Conservation (phyloP, 1,140 invertebrate genomes). For the Atta texana region DNA sequence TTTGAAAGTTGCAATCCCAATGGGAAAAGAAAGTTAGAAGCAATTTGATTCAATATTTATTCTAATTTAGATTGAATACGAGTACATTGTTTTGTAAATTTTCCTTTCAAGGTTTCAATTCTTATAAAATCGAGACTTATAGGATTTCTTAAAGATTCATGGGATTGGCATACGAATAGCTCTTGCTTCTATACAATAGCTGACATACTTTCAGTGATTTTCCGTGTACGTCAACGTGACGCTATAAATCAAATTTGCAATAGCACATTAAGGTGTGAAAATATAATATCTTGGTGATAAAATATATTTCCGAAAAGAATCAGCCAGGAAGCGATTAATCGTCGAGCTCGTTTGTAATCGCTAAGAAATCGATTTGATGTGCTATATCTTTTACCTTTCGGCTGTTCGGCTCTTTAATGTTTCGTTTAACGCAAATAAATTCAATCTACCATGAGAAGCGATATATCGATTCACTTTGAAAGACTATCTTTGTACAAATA, state of each 20-base stretch:
- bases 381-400: not conserved
- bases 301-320: conserved; percentile 43
- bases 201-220: not conserved
- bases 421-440: conserved; percentile 30
- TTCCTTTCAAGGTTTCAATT: not conserved
- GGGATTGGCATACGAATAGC: conserved; percentile 11
- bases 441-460: conserved; percentile 1
- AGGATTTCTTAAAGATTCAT: not conserved
- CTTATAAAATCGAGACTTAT: conserved; percentile 28
- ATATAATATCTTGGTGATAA: not conserved
- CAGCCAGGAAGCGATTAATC: conserved; percentile 55
- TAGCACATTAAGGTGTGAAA: not conserved
- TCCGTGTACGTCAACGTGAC: not conserved
- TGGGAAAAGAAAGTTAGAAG: not conserved
- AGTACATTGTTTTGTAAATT: conserved; percentile 32
- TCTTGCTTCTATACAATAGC: conserved; percentile 14
- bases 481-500: not conserved
- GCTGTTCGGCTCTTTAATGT: not conserved
- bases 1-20: not conserved
- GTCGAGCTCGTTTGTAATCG: conserved; percentile 37
- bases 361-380: conserved; percentile 34
- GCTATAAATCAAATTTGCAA: conserved; percentile 62
- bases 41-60: conserved; percentile 2
- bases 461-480: conserved; percentile 11
- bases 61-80: conserved; percentile 18